Base-by-base conservation (phyloP, 1,140 invertebrate species). In the Carposina sasakii region DNA sequence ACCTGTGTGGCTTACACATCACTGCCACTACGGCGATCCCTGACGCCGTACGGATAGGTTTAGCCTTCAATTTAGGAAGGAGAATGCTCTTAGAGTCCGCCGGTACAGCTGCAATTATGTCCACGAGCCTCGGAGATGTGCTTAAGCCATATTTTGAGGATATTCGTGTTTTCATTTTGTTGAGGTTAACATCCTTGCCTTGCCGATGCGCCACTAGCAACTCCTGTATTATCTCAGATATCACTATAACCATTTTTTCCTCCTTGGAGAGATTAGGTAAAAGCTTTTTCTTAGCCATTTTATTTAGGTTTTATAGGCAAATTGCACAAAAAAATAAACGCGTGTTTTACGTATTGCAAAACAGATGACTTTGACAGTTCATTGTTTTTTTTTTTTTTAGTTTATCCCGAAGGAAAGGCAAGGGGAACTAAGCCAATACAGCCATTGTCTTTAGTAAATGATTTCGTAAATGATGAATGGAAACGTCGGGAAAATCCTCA, bases 1-100 rank as follows among this genome's bases (percentile, higher is more conserved):
- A 99, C 65, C 98, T 89, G 79, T 99, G 98, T 5, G 98, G 98
- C 76, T 99, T 99, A 70, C 98, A 99, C 98, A 99, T 99, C 0
- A 99, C 96, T 20, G 98, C 98, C 1, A 99, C 97, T 28, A 99
- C 96, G 9, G 97, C 98, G 70, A 99, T 99, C 90, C 98, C 98
- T 86, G 96, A 98, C 1, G 98, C 98, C 33, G 98, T 99, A 66
- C 98, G 87, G 24, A 99, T 95, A n/a, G 97, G 97, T 82, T 99
- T 99, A 16, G 85, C 85, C 33, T 84, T 79, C 26, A 86, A 55
- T 86, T 99, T 99, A 0, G 98, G 98, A 4, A 99, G 71, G 17
- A 99, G 85, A 57, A 94, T 91, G 77, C 93, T 95, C 76, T 95
- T 96, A 41, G 95, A 93, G 68, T 99, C 93, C 3, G 90, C 84